A percentile compares a stretch with the other conserved stretches of the same genome.
phyloP scores from a whole-genome alignment of 2,888 invertebrate species.

The Melinopterus prodromus region DNA sequence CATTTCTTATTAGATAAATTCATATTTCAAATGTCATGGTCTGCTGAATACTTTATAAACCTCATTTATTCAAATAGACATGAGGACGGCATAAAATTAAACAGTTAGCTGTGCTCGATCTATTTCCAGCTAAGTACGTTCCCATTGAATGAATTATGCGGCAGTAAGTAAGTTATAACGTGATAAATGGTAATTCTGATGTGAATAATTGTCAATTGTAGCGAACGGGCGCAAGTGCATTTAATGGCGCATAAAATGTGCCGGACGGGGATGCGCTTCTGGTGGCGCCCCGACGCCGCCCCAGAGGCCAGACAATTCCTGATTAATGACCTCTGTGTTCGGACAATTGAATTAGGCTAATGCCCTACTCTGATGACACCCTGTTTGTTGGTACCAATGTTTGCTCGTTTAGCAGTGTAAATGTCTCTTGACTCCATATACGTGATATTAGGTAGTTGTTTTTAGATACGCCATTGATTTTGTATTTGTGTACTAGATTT shows the following conservation, averaged over 20 bases:
- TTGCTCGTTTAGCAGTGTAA: background rate
- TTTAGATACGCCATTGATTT: no score
- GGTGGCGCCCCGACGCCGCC: background rate
- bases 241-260: constrained; percentile 56
- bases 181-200: constrained; percentile 49
- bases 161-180: constrained; percentile 50
- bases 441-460: no score
- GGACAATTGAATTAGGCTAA: background rate
- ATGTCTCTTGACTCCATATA: constrained; percentile 21
- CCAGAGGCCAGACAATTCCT: background rate
- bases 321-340: constrained; percentile 4
- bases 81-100: background rate
- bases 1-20: no score
- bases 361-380: background rate
- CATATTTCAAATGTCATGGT: no score
- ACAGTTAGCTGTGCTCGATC: background rate
- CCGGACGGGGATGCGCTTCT: constrained; percentile 10
- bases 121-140: background rate
- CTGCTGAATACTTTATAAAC: no score
- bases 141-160: constrained; percentile 48
- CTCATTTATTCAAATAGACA: no score
- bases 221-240: constrained; percentile 46
- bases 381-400: background rate
- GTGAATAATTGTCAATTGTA: constrained; percentile 53
- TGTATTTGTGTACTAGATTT: no score